Conservation (phyloP, 1,140 invertebrate genomes). For the Drosophila rufa region DNA sequence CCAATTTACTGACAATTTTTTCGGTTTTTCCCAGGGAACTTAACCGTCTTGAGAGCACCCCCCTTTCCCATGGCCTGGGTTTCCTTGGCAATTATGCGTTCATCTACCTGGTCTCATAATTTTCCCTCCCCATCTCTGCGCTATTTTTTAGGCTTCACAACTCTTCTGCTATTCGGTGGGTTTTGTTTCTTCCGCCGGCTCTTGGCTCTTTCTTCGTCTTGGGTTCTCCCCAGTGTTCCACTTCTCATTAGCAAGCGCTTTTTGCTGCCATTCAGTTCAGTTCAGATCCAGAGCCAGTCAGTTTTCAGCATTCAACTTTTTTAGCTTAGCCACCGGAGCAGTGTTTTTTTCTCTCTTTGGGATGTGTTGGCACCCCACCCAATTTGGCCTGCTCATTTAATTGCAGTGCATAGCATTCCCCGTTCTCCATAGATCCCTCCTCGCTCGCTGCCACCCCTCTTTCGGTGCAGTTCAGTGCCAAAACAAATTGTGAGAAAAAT, state of each 20-base stretch:
- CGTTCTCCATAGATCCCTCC: conserved; percentile 25
- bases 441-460: conserved; percentile 38
- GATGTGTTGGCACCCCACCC: conserved; percentile 41
- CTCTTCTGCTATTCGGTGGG: conserved; percentile 41
- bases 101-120: conserved; percentile 58
- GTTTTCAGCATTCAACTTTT: conserved; percentile 20
- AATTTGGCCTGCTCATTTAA: conserved; percentile 64
- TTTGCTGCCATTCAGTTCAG: conserved; percentile 25
- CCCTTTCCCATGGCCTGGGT: neutral
- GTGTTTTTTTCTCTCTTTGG: conserved; percentile 33
- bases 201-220: conserved; percentile 5
- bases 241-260: conserved; percentile 68
- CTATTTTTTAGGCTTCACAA: conserved; percentile 48
- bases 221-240: conserved; percentile 50
- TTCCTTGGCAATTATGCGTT: conserved; percentile 48
- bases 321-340: conserved; percentile 28
- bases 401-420: conserved; percentile 67
- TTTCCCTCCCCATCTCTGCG: conserved; percentile 18
- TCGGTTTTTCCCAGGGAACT: conserved; percentile 28
- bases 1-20: neutral
- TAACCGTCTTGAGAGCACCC: neutral
- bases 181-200: conserved; percentile 23
- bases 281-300: conserved; percentile 8
- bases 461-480: conserved; percentile 58
- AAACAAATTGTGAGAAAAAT: conserved; percentile 82